These are phyloP conservation scores for Gulo gulo DNA, from an alignment of 2,113 vertebrate genomes.

Conservation along the genomic window DNA sequence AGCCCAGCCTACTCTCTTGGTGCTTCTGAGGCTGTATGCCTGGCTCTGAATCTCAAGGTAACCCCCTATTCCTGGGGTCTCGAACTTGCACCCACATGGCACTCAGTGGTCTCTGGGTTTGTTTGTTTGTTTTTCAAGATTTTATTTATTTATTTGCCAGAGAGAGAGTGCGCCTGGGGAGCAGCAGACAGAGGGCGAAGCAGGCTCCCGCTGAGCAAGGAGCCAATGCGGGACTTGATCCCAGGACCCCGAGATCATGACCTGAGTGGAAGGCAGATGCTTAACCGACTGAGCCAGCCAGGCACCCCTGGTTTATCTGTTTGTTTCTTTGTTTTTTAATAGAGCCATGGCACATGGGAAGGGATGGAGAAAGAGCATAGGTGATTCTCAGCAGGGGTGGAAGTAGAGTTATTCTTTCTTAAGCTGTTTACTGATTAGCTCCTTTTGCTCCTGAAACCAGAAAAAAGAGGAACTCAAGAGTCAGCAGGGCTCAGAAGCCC, in stretches of 20 bases:
- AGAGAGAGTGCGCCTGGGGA: not conserved
- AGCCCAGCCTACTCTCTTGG: not conserved
- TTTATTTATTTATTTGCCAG: not conserved
- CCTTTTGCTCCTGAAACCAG: conserved; percentile 49
- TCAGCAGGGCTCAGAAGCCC: conserved; percentile 45
- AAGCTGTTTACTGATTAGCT: conserved; percentile 49
- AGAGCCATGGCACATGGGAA: not conserved
- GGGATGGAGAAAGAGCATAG: not conserved
- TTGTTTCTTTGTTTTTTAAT: not conserved
- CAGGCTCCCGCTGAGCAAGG: too few relatives aligned
- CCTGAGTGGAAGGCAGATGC: not conserved
- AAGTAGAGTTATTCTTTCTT: not conserved
- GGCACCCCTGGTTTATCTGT: not conserved
- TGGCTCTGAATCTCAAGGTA: not conserved
- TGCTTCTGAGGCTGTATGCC: not conserved
- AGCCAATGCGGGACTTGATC: too few relatives aligned
- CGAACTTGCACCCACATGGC: not conserved
- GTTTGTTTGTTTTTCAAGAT: not conserved
- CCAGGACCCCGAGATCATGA: not conserved
- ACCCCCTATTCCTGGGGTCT: not conserved
- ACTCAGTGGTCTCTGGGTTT: not conserved
- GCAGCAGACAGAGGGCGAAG: not conserved
- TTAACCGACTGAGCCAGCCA: not conserved
- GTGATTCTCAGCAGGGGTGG: not conserved
- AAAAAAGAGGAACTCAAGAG: conserved; percentile 41